Base-by-base conservation (phyloP, 2,113 vertebrate species). In the Lethenteron camtschaticum region DNA sequence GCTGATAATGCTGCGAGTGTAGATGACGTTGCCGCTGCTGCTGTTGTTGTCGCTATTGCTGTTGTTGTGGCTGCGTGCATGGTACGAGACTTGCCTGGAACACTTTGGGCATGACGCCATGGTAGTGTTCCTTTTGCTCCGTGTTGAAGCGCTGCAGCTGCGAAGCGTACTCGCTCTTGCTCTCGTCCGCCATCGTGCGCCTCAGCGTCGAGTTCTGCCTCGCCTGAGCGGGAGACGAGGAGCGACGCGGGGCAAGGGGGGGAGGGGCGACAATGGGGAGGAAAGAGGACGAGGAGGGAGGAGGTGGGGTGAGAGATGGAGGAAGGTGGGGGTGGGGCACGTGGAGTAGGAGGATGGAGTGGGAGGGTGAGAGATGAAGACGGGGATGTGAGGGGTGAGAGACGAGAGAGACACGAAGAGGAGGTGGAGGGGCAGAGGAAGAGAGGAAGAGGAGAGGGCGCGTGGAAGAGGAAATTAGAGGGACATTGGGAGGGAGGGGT, bases 81-180 rank as follows among this genome's bases (percentile, higher is more conserved):
- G 41, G 41, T 41, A 41, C 5, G 41, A 13, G 12, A 6, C 85
- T 83, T 81, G 95, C 94, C 89, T 95, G 95, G 73, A 95, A 99
- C 78, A 97, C 91, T 78, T 92, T 87, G 72, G 94, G 94, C 77
- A 97, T 90, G 73, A 90, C 81, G 68, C 85, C 80, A 70, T 94
- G 87, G 80, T 89, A 99, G 81, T 99, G 91, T 76, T 95, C 96
- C 81, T 94, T 88, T 76, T 99, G 94, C 68, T 99, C 94, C 0
- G 79, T 83, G 73, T 99, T 99, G 70, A 90, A 97, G 78, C 84
- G 90, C 74, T 99, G 95, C 58, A 99, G 83, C 56, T 99, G 92
- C 70, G 92, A 87, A 4, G 95, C 95, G 68, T 99, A 99, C 72
- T 99, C 92, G 11, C 96, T 96, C 82, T 97, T 99, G 75, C 90